Base-by-base conservation (phyloP, 2,113 vertebrate genomes). In the Nematolebias whitei region DNA sequence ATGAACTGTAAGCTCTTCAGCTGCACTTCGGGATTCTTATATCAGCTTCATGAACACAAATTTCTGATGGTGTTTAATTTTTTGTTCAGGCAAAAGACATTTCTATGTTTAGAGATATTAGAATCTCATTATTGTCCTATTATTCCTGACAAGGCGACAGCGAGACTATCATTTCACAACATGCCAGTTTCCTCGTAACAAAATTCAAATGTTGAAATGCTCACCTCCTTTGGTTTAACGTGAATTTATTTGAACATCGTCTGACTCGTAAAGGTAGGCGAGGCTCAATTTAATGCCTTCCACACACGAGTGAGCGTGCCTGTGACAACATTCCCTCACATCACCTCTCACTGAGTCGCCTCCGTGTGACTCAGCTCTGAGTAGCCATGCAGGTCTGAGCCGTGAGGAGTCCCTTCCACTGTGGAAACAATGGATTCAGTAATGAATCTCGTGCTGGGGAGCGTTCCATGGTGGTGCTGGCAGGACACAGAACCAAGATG, bases 331-430 rank as follows among this genome's bases (percentile, higher is more conserved):
- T 74, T 66, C 43, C 45, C 64, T 73, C 68, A 54, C 3, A 68
- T 83, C 70, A 51, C 66, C 16, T 76, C 72, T 56, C 29, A 26
- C 59, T 56, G 41, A 71, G 54, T 78, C 22, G 49, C 68, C 78
- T 74, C 71, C 24, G 4, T 48, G 44, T 84, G 83, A 87, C 52
- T 87, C 87, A 22, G 18, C 62, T 50, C 23, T 22, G 49, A 58
- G 14, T 5, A 0, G n/a, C 39, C 1, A 12, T 47, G 61, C 60
- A 72, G 76, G 38, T 59, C 47, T 45, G 67, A 5, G 1, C 55
- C 10, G 62, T 47, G 58, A 73, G n/a, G 35, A 63, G 12, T 60
- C 63, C 35, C 26, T 47, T 57, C 54, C 68, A 48, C 62, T n/a
- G 53, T 5, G 45, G 59, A 50, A 74, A 63, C 60, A 63, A 63